These are phyloP conservation scores for Aleiodes alternator DNA, from an alignment of 2,888 invertebrate genomes.

Conservation along the genomic window DNA sequence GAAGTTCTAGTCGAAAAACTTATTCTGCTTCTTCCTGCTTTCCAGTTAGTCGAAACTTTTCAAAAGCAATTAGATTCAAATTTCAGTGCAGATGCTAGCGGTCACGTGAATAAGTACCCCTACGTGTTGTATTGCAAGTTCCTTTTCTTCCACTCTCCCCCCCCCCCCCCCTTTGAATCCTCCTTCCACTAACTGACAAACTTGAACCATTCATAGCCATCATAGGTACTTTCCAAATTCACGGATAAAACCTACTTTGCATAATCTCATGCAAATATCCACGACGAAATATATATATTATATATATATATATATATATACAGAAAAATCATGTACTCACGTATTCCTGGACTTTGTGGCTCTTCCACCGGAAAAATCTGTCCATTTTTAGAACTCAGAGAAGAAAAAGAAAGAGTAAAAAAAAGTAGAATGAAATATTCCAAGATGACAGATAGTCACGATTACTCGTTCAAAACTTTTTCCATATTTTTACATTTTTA, in stretches of 20 bases:
- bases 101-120: constrained; percentile 39
- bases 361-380: constrained; percentile 71
- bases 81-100: constrained; percentile 36
- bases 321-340: constrained; percentile 63
- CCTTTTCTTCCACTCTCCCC: neutral
- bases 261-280: constrained; percentile 59
- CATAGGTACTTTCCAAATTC: constrained; percentile 43
- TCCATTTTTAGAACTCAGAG: constrained; percentile 62
- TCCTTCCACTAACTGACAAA: neutral
- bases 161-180: too few species aligned
- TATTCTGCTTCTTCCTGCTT: neutral
- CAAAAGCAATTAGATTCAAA: constrained; percentile 43
- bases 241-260: constrained; percentile 55
- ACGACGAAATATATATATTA: constrained; percentile 16
- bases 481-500: constrained; percentile 14
- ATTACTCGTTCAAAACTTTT: constrained; percentile 36
- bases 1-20: too few species aligned
- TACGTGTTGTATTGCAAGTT: constrained; percentile 33
- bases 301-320: neutral
- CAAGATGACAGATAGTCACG: constrained; percentile 10
- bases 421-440: neutral
- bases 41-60: constrained; percentile 21
- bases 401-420: too few species aligned
- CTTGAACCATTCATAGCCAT: constrained; percentile 5
- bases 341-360: constrained; percentile 69